Conservation (phyloP, 2,797 vertebrate genomes). For the Danio aesculapii region DNA sequence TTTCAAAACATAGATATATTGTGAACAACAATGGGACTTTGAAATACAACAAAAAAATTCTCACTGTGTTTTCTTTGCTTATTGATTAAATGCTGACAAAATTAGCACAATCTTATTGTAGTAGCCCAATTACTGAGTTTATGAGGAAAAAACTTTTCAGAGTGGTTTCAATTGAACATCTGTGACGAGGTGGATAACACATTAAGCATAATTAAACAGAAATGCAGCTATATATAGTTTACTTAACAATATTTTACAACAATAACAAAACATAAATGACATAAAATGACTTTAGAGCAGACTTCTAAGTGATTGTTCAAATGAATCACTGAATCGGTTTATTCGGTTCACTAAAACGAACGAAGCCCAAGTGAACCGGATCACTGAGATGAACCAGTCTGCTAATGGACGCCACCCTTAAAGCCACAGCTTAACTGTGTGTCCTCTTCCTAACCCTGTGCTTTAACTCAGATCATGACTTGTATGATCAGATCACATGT, state of each 20-base stretch:
- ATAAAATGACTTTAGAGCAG: not conserved
- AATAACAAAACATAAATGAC: not conserved
- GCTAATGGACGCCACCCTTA: constrained; percentile 51
- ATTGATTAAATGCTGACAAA: no score
- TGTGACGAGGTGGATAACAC: not conserved
- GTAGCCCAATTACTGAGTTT: no score
- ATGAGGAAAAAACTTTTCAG: not conserved
- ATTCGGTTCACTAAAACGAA: not conserved
- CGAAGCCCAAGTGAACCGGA: not conserved
- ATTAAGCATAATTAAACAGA: not conserved
- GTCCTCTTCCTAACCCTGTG: constrained; percentile 37
- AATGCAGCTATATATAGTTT: not conserved
- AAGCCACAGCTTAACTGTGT: constrained; percentile 54
- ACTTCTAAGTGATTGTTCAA: not conserved
- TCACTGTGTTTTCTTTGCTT: no score
- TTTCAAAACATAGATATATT: no score
- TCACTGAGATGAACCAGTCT: constrained; percentile 2
- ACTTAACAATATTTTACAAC: not conserved
- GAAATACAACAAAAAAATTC: no score
- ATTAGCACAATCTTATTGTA: no score
- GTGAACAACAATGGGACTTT: no score
- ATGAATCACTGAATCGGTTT: not conserved
- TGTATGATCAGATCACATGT: constrained; percentile 33
- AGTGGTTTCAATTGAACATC: no score
- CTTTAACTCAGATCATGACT: constrained; percentile 33